Evolutionary conservation across 2,888 invertebrate species (phyloP).

Genomic region (Cataglyphis cursor): DNA sequence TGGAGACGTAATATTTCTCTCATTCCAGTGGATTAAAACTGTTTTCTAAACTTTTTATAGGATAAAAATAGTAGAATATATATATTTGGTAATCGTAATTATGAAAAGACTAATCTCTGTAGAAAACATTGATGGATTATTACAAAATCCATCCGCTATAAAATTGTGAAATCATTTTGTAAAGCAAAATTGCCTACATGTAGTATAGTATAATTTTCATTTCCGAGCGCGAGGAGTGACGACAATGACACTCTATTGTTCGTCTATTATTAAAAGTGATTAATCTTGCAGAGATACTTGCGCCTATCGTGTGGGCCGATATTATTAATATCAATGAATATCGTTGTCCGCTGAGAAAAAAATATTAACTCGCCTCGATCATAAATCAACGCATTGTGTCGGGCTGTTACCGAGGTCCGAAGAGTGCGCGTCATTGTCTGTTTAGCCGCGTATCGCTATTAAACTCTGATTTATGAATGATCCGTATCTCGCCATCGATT

Average conservation of each 20-base stretch:
- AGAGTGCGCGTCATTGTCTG: conserved; percentile 57
- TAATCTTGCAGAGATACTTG: conserved; percentile 37
- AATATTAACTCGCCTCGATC: conserved; percentile 55
- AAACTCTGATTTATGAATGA: conserved; percentile 45
- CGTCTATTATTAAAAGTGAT: conserved; percentile 40
- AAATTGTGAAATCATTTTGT: neutral
- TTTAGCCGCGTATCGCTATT: conserved; percentile 56
- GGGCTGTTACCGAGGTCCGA: conserved; percentile 56
- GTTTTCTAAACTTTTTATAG: neutral
- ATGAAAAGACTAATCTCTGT: neutral
- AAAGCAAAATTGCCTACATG: neutral
- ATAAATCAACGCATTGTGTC: conserved; percentile 55
- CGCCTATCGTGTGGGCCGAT: conserved; percentile 22
- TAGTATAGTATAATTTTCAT: conserved; percentile 1
- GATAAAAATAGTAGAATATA: neutral
- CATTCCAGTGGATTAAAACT: neutral
- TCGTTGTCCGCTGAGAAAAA: conserved; percentile 52
- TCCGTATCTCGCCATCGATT: conserved; percentile 40
- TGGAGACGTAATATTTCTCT: neutral
- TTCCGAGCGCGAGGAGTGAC: neutral
- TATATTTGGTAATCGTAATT: neutral
- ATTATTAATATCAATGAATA: conserved; percentile 59
- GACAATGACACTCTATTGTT: conserved; percentile 31
- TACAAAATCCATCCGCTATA: neutral
- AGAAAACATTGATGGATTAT: neutral